phyloP scores from a whole-genome alignment of 2,888 invertebrate genomes.

The Eremobia ochroleuca region DNA sequence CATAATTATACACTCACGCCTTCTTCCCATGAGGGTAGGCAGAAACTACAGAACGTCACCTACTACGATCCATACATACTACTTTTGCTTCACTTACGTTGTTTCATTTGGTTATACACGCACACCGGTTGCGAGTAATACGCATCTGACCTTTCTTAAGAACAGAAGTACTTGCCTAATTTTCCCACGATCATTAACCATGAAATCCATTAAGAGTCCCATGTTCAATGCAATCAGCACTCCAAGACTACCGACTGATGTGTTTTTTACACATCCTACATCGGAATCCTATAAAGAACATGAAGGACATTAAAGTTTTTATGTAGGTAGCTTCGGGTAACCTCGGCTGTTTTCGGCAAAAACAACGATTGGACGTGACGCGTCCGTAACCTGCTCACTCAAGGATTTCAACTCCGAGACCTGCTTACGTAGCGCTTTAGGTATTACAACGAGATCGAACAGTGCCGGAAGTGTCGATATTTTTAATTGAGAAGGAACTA shows the following conservation, averaged over 20 bases:
- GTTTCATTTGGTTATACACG: too few species aligned
- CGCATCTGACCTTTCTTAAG: not conserved
- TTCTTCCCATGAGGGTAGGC: too few species aligned
- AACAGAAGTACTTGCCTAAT: not conserved
- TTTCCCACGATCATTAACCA: slow-evolving; percentile 16
- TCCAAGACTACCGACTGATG: not conserved
- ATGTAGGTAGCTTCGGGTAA: slow-evolving; percentile 18
- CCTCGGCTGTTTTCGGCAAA: slow-evolving; percentile 50
- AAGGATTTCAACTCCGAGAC: slow-evolving; percentile 55
- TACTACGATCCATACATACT: too few species aligned
- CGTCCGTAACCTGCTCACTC: slow-evolving; percentile 20
- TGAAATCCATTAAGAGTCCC: slow-evolving; percentile 16
- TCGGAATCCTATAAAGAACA: slow-evolving; percentile 13
- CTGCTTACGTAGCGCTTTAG: not conserved
- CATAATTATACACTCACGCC: too few species aligned
- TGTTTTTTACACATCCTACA: slow-evolving; percentile 8
- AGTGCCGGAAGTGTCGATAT: slow-evolving; percentile 26
- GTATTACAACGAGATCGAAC: slow-evolving; percentile 25
- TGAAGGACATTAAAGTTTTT: slow-evolving; percentile 47
- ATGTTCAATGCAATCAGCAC: not conserved
- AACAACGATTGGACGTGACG: slow-evolving; percentile 51
- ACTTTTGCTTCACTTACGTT: too few species aligned
- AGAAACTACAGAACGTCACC: too few species aligned
- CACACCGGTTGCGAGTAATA: not conserved
- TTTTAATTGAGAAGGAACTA: slow-evolving; percentile 35